Evolutionary conservation across 1,140 invertebrate genomes (phyloP).

Genomic region (Drosophila pallidifrons): DNA sequence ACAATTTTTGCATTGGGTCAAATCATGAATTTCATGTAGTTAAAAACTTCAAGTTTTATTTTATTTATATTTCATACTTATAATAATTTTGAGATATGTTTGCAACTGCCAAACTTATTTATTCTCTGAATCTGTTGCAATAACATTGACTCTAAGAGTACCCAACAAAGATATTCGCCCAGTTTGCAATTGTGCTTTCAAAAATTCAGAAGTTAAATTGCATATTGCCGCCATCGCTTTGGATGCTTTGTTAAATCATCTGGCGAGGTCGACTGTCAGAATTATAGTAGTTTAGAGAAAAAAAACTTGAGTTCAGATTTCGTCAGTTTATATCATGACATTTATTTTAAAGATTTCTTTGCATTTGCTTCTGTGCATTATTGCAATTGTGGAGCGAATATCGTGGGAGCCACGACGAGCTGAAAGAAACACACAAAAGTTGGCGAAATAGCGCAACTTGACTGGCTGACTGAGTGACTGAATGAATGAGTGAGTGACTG

Average conservation of each 20-base stretch:
- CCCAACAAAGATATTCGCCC: too few relatives aligned
- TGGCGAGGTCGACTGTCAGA: neutral
- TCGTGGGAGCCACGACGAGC: neutral
- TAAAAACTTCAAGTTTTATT: too few relatives aligned
- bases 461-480: conserved; percentile 14
- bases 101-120: too few relatives aligned
- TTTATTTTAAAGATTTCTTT: conserved; percentile 17
- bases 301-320: conserved; percentile 19
- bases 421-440: conserved; percentile 6
- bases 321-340: conserved; percentile 10
- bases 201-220: too few relatives aligned
- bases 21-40: too few relatives aligned
- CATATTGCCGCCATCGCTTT: too few relatives aligned
- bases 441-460: conserved; percentile 12
- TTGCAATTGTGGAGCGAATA: conserved; percentile 15
- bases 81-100: too few relatives aligned
- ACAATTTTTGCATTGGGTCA: too few relatives aligned
- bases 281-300: neutral
- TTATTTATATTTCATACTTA: too few relatives aligned
- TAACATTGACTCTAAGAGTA: too few relatives aligned
- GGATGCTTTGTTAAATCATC: neutral
- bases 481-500: conserved; percentile 28
- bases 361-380: neutral
- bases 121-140: too few relatives aligned
- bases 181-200: too few relatives aligned